Base-by-base conservation (phyloP, 2,113 vertebrate genomes). In the Lethenteron camtschaticum region DNA sequence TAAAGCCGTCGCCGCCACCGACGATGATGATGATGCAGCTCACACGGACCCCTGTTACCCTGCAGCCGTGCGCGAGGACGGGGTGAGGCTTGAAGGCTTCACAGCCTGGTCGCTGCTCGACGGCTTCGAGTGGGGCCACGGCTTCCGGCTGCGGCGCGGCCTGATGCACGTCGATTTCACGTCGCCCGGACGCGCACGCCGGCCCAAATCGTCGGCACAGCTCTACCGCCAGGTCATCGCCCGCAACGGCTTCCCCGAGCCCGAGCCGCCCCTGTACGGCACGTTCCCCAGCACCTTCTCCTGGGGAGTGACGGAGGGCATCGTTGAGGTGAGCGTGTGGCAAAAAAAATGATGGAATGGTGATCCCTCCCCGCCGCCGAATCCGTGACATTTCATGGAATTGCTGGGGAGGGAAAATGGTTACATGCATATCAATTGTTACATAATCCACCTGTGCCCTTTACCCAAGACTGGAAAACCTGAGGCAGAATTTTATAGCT, bases 101-200 rank as follows among this genome's bases (percentile, higher is more conserved):
- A 81, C 82, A 0, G 83, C 85, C 69, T 99, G 94, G 94, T 89
- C 89, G 3, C 80, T 99, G 74, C 76, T 96, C 57, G 94, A 99
- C 69, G 89, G 90, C 71, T 95, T 87, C 69, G 94, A 99, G 77
- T 99, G 94, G 94, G 87, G 87, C 70, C 80, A 87, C 4, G 84
- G 80, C 41, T 85, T 87, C 73, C 79, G 71, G 20, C 76, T 79
- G n/a, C 82, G 89, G 68, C 81, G 87, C 1, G 92, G 94, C 55
- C 80, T 99, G 10, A 95, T 95, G 78, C 89, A 89, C 68, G 74
- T 95, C 2, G 83, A 97, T 75, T 89, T 94, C 73, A 79, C 74
- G 56, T 82, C 82, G 6, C 68, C 79, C 59, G 76, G 80, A 70
- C 81, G 83, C 73, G 82, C 78, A 76, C 85, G 88, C 73, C 78